Conservation (phyloP, 2,888 invertebrate genomes). For the Tachystola acroxantha region DNA sequence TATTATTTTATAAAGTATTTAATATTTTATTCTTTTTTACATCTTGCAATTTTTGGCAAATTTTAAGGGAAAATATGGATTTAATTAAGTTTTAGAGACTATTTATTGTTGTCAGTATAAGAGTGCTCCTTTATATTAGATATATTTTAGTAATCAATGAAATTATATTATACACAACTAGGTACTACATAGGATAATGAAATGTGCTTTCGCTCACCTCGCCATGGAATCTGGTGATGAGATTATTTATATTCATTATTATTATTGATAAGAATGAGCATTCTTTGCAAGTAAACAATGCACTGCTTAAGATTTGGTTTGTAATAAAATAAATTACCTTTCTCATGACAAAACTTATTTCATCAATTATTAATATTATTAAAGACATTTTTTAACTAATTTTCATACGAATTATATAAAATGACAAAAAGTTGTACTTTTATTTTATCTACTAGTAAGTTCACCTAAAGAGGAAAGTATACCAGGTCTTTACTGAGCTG, state of each 20-base stretch:
- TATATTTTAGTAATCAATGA: constrained; percentile 10
- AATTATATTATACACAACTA: constrained; percentile 8
- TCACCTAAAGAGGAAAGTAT: too few relatives aligned
- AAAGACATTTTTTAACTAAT: constrained; percentile 68
- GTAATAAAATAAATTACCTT: constrained; percentile 31
- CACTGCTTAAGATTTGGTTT: constrained; percentile 39
- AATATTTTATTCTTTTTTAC: constrained; percentile 48
- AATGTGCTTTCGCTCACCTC: constrained; percentile 2
- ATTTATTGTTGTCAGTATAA: constrained; percentile 22
- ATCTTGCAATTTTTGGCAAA: constrained; percentile 30
- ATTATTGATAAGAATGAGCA: constrained; percentile 23
- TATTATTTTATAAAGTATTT: constrained; percentile 74
- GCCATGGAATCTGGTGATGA: constrained; percentile 1
- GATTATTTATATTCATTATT: constrained; percentile 10
- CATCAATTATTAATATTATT: constrained; percentile 55
- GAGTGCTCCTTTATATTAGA: constrained; percentile 16
- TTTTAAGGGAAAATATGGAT: constrained; percentile 14
- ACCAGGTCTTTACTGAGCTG: too few relatives aligned
- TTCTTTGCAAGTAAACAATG: constrained; percentile 29
- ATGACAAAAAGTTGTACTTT: constrained; percentile 44
- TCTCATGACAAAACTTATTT: constrained; percentile 52
- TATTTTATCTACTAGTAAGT: constrained; percentile 9
- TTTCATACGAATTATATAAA: constrained; percentile 73
- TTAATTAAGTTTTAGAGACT: constrained; percentile 21
- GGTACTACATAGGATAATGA: constrained; percentile 5